Base-by-base conservation (phyloP, 2,888 invertebrate genomes). In the Arrhopalites spinosus region DNA sequence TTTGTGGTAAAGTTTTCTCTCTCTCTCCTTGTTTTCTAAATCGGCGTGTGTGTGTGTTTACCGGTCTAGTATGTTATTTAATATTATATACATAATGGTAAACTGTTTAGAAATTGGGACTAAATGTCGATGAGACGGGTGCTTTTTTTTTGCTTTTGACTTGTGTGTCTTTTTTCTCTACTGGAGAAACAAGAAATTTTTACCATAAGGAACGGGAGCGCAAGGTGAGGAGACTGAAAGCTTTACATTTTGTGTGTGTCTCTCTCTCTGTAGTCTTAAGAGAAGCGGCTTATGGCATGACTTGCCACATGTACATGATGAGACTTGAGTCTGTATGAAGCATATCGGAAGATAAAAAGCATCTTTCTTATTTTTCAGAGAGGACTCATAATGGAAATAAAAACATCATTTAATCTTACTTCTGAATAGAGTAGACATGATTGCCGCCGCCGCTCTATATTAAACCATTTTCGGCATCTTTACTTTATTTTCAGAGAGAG, bases 331-430 rank as follows among this genome's bases (percentile, higher is more conserved):
- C n/a, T 53, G n/a, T 20, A 36, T 11, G 15, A 25, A 45, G 23
- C 15, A 68, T 13, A 68, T 68, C 47, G 23, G 56, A 71, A 59
- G 71, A 71, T 71, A 71, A 59, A 71, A 71, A 59, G 71, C 71
- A 61, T 36, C 36, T 71, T 43, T 43, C 20, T 63, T 50, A 56
- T 71, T 71, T 73, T 73, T 73, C 73, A 73, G 53, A 53, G 66
- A n/a, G n/a, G n/a, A 23, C 73, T 73, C 66, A 73, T 73, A 73
- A 67, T 66, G 50, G 73, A 36, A 67, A 73, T 73, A 66, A 73
- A 73, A 73, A 73, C 73, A 73, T 73, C 66, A 73, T 73, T 67
- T 73, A 64, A 73, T 73, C 66, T 73, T 29, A 20, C 53, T 69
- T 53, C 56, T 71, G 36, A 71, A 71, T 69, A 30, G 53, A 69